Evolutionary conservation across 2,888 invertebrate genomes (phyloP).

Genomic region (Drepanosiphum platanoidis): DNA sequence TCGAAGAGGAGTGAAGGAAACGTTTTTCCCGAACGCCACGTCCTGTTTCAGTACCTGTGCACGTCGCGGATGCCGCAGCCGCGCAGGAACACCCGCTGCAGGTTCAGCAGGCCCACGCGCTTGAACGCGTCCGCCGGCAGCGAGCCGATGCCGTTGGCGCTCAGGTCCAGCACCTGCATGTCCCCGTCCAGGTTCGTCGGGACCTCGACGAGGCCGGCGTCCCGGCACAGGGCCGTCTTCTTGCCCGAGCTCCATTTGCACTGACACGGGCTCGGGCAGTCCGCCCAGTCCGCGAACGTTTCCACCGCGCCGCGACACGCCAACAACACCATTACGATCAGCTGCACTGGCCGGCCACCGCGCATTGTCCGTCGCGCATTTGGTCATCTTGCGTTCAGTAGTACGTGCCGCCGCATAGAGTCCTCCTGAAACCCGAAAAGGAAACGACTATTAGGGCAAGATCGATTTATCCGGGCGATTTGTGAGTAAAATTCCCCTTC

Average conservation of each 20-base stretch:
- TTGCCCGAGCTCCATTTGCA: slow-evolving; percentile 94
- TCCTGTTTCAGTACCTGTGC: no score
- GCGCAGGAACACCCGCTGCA: slow-evolving; percentile 84
- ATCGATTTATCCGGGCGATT: no score
- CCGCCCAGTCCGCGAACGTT: slow-evolving; percentile 83
- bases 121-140: slow-evolving; percentile 83
- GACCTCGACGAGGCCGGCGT: slow-evolving; percentile 81
- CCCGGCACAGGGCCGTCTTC: slow-evolving; percentile 86
- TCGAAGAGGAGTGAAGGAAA: no score
- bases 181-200: slow-evolving; percentile 78
- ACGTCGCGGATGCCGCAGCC: slow-evolving; percentile 80
- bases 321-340: slow-evolving; percentile 62
- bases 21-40: no score
- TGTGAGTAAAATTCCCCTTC: no score
- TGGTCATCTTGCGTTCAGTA: slow-evolving; percentile 51
- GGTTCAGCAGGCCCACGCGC: slow-evolving; percentile 80
- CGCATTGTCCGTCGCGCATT: slow-evolving; percentile 59
- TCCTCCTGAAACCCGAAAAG: slow-evolving; percentile 1
- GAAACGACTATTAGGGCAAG: no score
- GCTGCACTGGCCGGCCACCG: slow-evolving; percentile 48
- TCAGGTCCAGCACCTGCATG: slow-evolving; percentile 87
- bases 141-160: slow-evolving; percentile 80
- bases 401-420: slow-evolving; percentile 53
- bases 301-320: slow-evolving; percentile 11
- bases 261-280: slow-evolving; percentile 85